Evolutionary conservation across 2,797 vertebrate genomes (phyloP).

Genomic region (Clarias platycephalus): DNA sequence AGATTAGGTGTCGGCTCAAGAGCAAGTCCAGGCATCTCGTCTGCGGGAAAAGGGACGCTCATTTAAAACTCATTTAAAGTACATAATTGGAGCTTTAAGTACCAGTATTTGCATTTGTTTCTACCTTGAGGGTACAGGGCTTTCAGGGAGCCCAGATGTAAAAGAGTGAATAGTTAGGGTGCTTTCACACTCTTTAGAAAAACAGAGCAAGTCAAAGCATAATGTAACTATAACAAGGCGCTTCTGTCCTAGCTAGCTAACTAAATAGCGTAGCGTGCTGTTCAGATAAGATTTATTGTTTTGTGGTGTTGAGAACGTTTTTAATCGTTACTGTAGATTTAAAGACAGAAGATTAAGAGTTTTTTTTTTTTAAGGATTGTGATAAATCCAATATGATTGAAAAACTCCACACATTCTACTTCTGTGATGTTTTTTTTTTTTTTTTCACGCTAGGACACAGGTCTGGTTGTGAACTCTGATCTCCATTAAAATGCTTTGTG

Average conservation of each 20-base stretch:
- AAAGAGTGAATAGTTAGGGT: not conserved
- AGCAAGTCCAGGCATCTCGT: constrained; percentile 10
- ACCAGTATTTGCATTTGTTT: constrained; percentile 17
- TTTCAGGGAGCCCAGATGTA: not conserved
- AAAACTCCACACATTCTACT: not conserved
- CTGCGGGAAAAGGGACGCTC: constrained; percentile 2
- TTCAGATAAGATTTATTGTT: not conserved
- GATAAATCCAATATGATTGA: not conserved
- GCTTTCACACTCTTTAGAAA: not conserved
- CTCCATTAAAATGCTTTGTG: not conserved
- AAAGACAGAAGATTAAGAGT: not conserved
- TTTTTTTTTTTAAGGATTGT: not conserved
- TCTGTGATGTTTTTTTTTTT: not conserved
- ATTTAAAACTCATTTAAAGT: constrained; percentile 23
- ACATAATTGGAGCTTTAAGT: constrained; percentile 17
- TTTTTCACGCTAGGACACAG: not conserved
- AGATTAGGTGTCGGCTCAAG: constrained; percentile 20
- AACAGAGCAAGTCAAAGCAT: not conserved
- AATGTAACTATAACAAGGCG: not conserved
- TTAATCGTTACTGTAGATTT: not conserved
- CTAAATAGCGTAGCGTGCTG: not conserved
- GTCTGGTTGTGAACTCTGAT: not conserved
- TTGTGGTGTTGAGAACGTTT: not conserved
- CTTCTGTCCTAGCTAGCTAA: not conserved
- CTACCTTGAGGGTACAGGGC: not conserved